These are phyloP conservation scores for Heterotis niloticus DNA, from an alignment of 2,113 vertebrate genomes.

Conservation along the genomic window DNA sequence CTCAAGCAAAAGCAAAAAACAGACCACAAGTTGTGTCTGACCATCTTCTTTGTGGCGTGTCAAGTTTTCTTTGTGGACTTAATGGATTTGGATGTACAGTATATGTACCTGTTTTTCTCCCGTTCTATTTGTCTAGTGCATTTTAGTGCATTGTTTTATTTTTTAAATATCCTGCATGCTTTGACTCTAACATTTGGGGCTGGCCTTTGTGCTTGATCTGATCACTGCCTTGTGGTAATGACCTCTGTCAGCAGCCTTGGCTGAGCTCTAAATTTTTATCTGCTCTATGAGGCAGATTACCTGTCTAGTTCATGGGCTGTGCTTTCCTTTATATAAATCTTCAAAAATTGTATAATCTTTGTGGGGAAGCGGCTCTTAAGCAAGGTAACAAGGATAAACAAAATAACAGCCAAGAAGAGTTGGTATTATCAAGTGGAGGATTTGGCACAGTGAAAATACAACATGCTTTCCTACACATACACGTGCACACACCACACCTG, in stretches of 20 bases:
- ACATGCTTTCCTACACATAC: not conserved
- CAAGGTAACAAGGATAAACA: not conserved
- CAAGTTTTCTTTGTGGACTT: not conserved
- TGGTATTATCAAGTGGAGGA: conserved; percentile 6
- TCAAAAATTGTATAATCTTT: not conserved
- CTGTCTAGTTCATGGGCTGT: not conserved
- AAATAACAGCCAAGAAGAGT: conserved; percentile 8
- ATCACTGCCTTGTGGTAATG: no score
- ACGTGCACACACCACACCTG: not conserved
- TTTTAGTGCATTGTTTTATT: no score
- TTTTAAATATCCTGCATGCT: no score
- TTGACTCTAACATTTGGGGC: no score
- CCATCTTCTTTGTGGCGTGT: not conserved
- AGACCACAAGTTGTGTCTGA: no score
- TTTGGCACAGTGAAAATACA: not conserved
- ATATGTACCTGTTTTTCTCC: not conserved
- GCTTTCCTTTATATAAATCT: not conserved
- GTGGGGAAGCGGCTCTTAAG: conserved; percentile 5
- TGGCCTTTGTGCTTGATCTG: no score
- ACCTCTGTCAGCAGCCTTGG: no score
- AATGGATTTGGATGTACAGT: not conserved
- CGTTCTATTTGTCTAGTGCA: not conserved
- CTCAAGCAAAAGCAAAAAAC: no score
- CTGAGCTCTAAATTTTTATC: not conserved
- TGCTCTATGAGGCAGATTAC: not conserved